Conservation (phyloP, 2,113 vertebrate genomes). For the Oreotrochilus melanogaster region DNA sequence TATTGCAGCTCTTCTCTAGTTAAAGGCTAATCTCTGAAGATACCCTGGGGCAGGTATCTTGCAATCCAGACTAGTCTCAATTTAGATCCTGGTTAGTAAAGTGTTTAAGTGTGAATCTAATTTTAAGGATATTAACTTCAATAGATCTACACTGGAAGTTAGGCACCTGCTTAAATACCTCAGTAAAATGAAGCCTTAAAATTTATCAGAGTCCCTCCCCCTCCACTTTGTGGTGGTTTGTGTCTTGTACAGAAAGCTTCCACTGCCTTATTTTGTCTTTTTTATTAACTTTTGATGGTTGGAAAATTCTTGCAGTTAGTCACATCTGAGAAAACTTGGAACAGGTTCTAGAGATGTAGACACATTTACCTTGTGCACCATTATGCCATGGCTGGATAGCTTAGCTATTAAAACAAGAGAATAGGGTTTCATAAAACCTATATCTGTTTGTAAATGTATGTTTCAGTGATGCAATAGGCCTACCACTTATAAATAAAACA, state of each 20-base stretch:
- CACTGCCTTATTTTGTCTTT: constrained; percentile 13
- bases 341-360: constrained; percentile 74
- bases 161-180: not conserved
- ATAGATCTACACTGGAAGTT: not conserved
- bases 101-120: constrained; percentile 6
- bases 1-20: not conserved
- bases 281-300: constrained; percentile 65
- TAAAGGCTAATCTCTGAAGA: not conserved
- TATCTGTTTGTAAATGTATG: constrained; percentile 60
- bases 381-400: constrained; percentile 75
- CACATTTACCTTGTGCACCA: constrained; percentile 71
- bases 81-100: not conserved
- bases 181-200: not conserved
- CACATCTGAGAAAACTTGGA: constrained; percentile 80
- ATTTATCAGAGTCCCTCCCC: not conserved
- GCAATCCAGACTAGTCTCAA: not conserved
- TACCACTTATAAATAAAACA: constrained; percentile 79
- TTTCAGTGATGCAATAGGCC: constrained; percentile 57
- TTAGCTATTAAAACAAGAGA: constrained; percentile 76
- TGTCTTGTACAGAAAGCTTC: not conserved
- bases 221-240: not conserved
- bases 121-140: not conserved
- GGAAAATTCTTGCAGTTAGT: constrained; percentile 77
- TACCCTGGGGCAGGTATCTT: constrained; percentile 22
- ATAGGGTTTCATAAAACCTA: constrained; percentile 71